phyloP scores from a whole-genome alignment of 2,888 invertebrate genomes.

The Agrenia bidenticulata region DNA sequence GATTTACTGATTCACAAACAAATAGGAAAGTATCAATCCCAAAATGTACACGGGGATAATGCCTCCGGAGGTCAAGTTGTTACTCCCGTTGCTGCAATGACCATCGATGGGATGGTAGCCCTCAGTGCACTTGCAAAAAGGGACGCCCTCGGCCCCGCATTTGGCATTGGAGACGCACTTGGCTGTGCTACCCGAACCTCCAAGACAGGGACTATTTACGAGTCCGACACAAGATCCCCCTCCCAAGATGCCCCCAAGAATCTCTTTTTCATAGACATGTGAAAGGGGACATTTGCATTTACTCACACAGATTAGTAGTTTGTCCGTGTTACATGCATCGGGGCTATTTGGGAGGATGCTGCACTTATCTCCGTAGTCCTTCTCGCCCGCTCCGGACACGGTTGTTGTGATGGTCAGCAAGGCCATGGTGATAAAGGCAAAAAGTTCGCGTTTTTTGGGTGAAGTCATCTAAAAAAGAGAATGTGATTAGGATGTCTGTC shows the following conservation, averaged over 20 bases:
- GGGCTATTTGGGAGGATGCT: too few relatives aligned
- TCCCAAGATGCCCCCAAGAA: constrained; percentile 18
- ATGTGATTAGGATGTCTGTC: too few relatives aligned
- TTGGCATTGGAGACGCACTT: constrained; percentile 26
- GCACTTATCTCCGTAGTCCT: constrained; percentile 25
- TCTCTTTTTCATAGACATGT: constrained; percentile 24
- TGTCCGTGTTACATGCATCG: constrained; percentile 27
- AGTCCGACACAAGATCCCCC: constrained; percentile 20
- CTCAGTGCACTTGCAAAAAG: constrained; percentile 25
- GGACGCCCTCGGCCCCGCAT: constrained; percentile 13
- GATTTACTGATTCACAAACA: background rate
- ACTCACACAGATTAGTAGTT: constrained; percentile 24
- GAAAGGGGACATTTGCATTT: constrained; percentile 27
- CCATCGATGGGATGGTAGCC: background rate
- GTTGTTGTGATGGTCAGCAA: too few relatives aligned
- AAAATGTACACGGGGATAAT: background rate
- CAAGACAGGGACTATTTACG: constrained; percentile 21
- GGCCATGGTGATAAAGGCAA: too few relatives aligned
- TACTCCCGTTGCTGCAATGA: constrained; percentile 4
- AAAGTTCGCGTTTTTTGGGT: too few relatives aligned
- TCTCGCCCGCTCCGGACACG: too few relatives aligned
- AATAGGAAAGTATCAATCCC: background rate
- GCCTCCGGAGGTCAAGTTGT: background rate
- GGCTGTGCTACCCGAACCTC: background rate
- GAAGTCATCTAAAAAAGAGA: too few relatives aligned